These are phyloP conservation scores for Trigoniulus corallinus DNA, from an alignment of 1,140 invertebrate genomes.

Conservation along the genomic window DNA sequence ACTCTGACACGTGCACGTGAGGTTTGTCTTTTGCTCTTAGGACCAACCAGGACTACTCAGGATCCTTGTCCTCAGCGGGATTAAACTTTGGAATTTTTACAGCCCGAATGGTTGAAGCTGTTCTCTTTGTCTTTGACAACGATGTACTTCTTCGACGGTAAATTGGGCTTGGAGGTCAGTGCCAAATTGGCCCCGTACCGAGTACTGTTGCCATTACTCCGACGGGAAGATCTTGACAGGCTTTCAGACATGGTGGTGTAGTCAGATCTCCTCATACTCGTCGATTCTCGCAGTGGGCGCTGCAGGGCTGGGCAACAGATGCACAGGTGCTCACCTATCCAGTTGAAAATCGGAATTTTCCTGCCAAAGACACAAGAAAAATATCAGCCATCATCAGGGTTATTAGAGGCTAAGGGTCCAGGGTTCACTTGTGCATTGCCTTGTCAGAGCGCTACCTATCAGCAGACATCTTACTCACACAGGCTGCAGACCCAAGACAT, in stretches of 20 bases:
- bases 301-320: constrained; percentile 12
- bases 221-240: constrained; percentile 4
- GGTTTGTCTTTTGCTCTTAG: too few species aligned
- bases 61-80: too few species aligned
- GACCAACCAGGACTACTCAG: too few species aligned
- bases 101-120: too few species aligned
- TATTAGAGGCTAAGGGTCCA: neutral
- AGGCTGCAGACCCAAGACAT: constrained; percentile 7
- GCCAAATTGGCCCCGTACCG: neutral
- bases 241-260: constrained; percentile 13
- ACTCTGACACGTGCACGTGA: too few species aligned
- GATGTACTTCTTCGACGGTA: too few species aligned
- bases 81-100: too few species aligned
- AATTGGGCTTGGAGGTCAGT: neutral
- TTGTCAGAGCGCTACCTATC: constrained; percentile 10
- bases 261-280: constrained; percentile 8
- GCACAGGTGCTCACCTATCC: constrained; percentile 12
- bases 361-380: neutral
- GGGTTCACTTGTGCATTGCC: constrained; percentile 4
- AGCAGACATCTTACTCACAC: constrained; percentile 10
- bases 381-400: neutral
- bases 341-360: constrained; percentile 14
- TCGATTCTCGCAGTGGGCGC: constrained; percentile 6
- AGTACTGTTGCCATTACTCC: neutral
- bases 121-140: too few species aligned